A percentile compares a stretch with the other conserved stretches of the same genome.
phyloP scores from a whole-genome alignment of 2,113 vertebrate genomes.

The Dromaius novaehollandiae region DNA sequence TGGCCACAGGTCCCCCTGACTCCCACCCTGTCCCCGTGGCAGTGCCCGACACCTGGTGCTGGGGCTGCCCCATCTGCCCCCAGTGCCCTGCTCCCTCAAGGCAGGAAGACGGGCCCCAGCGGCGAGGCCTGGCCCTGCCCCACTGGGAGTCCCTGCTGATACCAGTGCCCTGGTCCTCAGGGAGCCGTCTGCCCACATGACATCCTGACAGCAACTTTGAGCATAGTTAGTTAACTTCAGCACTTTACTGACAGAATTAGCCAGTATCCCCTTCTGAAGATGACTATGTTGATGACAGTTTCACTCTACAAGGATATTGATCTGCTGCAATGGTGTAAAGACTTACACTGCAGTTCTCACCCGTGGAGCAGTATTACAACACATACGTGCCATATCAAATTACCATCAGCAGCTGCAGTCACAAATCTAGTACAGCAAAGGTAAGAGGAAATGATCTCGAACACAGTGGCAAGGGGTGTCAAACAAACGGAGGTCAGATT shows the following conservation, averaged over 20 bases:
- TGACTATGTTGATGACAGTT: not conserved
- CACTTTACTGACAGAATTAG: not conserved
- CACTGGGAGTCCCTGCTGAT: not conserved
- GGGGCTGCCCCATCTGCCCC: fast-evolving
- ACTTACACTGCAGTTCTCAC: not conserved
- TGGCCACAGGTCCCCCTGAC: fast-evolving
- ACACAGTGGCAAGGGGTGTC: not conserved
- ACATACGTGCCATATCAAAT: not conserved
- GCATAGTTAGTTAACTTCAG: not conserved
- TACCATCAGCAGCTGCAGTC: not conserved
- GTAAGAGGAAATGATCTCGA: not conserved
- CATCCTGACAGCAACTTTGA: not conserved
- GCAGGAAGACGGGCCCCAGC: fast-evolving
- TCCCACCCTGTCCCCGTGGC: too few relatives aligned
- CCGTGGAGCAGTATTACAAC: not conserved
- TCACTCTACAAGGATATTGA: not conserved
- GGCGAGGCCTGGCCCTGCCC: fast-evolving
- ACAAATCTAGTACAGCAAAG: not conserved
- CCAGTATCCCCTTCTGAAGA: not conserved
- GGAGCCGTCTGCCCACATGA: not conserved
- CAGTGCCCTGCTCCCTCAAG: fast-evolving
- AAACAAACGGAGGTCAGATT: not conserved
- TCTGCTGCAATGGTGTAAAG: not conserved
- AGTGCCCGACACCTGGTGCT: too few relatives aligned
- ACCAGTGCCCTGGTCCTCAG: fast-evolving